These are phyloP conservation scores for Manis crassicaudata DNA, from an alignment of 2,797 vertebrate genomes.

Conservation along the genomic window DNA sequence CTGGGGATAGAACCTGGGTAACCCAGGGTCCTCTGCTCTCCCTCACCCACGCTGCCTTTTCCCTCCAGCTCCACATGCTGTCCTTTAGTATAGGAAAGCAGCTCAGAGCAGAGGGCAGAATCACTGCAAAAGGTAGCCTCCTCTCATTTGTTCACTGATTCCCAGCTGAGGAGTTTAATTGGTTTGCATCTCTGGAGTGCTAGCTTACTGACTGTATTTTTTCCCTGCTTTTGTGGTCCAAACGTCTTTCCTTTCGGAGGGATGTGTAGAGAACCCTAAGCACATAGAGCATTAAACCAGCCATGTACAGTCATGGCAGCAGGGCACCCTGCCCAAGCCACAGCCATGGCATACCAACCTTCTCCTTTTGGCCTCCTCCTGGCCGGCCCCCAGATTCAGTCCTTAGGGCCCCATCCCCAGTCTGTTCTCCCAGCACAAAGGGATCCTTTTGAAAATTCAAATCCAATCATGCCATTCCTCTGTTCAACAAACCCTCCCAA, in stretches of 20 bases:
- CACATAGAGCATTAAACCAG: not conserved
- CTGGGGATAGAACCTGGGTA: not conserved
- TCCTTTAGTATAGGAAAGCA: not conserved
- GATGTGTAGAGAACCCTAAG: not conserved
- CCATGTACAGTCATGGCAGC: not conserved
- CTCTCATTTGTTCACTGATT: not conserved
- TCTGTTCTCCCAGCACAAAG: not conserved
- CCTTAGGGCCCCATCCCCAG: not conserved
- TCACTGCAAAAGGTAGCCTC: not conserved
- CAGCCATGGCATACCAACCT: not conserved
- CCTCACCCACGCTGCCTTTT: not conserved
- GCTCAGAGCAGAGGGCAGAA: not conserved
- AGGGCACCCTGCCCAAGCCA: no score
- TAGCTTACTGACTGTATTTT: not conserved
- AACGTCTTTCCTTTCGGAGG: not conserved
- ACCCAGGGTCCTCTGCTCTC: accelerated
- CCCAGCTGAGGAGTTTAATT: not conserved
- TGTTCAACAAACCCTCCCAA: not conserved
- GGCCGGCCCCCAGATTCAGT: not conserved
- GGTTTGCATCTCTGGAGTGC: not conserved
- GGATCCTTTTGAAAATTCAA: not conserved
- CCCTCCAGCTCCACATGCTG: not conserved
- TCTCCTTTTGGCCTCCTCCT: not conserved
- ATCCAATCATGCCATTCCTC: not conserved
- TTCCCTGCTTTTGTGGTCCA: not conserved